Evolutionary conservation across 2,113 vertebrate genomes (phyloP).

Genomic region (Neodon shergylaensis): DNA sequence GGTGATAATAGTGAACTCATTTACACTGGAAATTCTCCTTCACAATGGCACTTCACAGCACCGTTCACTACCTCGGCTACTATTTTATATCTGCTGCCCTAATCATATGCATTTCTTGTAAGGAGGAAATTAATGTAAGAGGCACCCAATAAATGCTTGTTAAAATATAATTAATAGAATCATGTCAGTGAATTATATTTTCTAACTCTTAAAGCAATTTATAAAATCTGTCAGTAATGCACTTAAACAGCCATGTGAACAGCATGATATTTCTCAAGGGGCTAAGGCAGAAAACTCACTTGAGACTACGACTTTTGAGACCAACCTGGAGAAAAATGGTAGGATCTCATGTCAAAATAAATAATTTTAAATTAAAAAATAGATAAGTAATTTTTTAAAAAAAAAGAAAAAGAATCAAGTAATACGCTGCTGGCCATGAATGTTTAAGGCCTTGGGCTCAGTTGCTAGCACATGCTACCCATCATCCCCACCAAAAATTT

Average conservation of each 20-base stretch:
- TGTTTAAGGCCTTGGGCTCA: too few species aligned
- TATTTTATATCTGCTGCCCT: constrained; percentile 7
- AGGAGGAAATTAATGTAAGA: not conserved
- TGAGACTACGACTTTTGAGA: not conserved
- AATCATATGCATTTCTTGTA: not conserved
- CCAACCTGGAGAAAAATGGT: not conserved
- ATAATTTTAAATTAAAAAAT: not conserved
- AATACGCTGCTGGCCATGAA: not conserved
- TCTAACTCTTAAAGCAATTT: constrained; percentile 4
- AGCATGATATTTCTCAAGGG: not conserved
- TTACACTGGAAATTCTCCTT: constrained; percentile 12
- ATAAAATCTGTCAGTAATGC: not conserved
- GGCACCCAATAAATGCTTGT: constrained; percentile 26
- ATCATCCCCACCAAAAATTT: not conserved
- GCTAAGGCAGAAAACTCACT: not conserved
- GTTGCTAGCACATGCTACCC: too few species aligned
- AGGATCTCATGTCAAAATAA: not conserved
- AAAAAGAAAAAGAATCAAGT: not conserved
- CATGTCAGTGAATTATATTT: not conserved
- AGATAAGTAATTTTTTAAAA: not conserved
- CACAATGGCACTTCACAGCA: not conserved
- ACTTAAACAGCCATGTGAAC: not conserved
- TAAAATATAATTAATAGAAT: constrained; percentile 42
- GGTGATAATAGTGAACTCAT: not conserved
- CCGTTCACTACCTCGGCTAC: not conserved